A percentile compares a stretch with the other conserved stretches of the same genome.
phyloP scores from a whole-genome alignment of 2,888 invertebrate genomes.

The Erynnis tages region DNA sequence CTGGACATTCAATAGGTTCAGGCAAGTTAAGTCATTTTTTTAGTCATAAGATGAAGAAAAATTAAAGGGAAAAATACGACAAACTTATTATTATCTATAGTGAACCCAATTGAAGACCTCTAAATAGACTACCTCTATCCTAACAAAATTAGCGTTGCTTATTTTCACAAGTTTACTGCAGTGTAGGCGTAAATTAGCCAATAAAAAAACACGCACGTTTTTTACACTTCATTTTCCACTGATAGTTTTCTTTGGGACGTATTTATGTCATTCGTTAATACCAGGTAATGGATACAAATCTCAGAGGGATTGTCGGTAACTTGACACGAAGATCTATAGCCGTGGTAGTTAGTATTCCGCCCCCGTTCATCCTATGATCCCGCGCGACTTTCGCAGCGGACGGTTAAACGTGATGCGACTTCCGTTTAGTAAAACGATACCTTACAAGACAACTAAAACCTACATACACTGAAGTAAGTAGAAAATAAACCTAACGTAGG shows the following conservation, averaged over 20 bases:
- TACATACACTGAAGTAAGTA: conserved; percentile 5
- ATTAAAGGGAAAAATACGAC: too few species aligned
- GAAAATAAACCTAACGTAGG: too few species aligned
- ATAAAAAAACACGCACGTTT: background rate
- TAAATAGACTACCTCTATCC: conserved; percentile 7
- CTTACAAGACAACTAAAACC: conserved; percentile 1
- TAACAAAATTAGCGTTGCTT: conserved; percentile 17
- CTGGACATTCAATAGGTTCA: too few species aligned
- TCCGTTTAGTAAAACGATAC: background rate
- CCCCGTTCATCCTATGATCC: conserved; percentile 11
- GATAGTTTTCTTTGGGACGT: background rate
- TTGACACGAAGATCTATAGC: background rate
- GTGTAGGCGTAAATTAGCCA: background rate
- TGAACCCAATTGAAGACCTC: background rate
- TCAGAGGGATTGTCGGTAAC: background rate
- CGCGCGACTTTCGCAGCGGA: conserved; percentile 14
- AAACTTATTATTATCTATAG: too few species aligned
- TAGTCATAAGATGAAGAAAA: too few species aligned
- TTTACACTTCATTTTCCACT: background rate
- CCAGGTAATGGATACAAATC: background rate
- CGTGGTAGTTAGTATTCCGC: conserved; percentile 13
- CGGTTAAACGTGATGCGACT: conserved; percentile 23
- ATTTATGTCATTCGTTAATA: background rate
- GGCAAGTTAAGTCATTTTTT: too few species aligned
- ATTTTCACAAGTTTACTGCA: conserved; percentile 12